A percentile compares a stretch with the other conserved stretches of the same genome.
phyloP scores from a whole-genome alignment of 1,140 invertebrate genomes.

The Lordiphosa clarofinis region DNA sequence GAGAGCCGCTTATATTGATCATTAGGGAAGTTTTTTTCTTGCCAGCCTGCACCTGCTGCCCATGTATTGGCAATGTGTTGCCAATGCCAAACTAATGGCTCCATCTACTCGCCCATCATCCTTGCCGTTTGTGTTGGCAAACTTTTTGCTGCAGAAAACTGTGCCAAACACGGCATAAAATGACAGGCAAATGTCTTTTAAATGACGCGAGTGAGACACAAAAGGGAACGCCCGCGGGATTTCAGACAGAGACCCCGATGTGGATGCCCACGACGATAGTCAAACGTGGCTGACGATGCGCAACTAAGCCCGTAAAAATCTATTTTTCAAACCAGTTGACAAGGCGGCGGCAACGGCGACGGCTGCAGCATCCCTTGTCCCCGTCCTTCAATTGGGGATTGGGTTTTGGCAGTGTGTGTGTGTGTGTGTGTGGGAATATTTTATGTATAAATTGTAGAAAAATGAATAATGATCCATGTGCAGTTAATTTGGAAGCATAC shows the following conservation, averaged over 20 bases:
- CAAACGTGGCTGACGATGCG: constrained; percentile 71
- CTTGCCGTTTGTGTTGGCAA: constrained; percentile 38
- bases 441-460: constrained; percentile 7
- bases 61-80: constrained; percentile 75
- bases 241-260: constrained; percentile 24
- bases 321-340: constrained; percentile 77
- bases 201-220: constrained; percentile 76
- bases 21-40: constrained; percentile 37
- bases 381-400: constrained; percentile 32
- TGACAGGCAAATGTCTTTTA: constrained; percentile 77
- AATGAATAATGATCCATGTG: constrained; percentile 35
- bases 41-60: constrained; percentile 67
- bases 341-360: constrained; percentile 45
- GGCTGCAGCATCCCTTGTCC: constrained; percentile 23
- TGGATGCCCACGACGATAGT: constrained; percentile 30
- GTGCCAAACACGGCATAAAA: constrained; percentile 77
- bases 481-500: constrained; percentile 19
- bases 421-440: constrained; percentile 29
- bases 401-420: constrained; percentile 28
- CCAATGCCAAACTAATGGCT: constrained; percentile 76
- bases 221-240: constrained; percentile 74
- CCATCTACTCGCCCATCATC: constrained; percentile 29
- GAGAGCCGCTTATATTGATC: constrained; percentile 44
- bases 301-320: constrained; percentile 76
- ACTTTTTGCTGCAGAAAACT: constrained; percentile 56